Evolutionary conservation across 2,888 invertebrate genomes (phyloP).

Genomic region (Trileptium ribeirensis): DNA sequence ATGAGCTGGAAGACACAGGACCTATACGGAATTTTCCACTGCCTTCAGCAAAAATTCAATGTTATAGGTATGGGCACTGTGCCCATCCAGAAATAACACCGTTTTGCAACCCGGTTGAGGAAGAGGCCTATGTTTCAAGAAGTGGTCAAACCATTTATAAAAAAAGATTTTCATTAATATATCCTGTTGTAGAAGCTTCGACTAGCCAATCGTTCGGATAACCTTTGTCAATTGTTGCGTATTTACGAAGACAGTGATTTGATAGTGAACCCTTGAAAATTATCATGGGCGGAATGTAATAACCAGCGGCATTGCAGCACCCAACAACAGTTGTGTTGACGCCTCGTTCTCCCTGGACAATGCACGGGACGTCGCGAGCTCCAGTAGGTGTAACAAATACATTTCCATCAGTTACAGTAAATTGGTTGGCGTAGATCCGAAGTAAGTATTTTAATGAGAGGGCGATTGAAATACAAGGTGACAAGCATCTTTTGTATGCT

Average conservation of each 20-base stretch:
- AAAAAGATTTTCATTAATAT: neutral
- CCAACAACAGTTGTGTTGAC: neutral
- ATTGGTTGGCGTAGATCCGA: too few species aligned
- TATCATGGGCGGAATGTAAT: neutral
- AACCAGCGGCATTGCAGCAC: constrained; percentile 8
- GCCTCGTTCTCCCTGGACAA: neutral
- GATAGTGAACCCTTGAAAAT: neutral
- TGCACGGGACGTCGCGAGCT: neutral
- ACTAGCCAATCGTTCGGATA: neutral
- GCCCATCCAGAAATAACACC: neutral
- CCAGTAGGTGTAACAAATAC: constrained; percentile 1
- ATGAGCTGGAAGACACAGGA: too few species aligned
- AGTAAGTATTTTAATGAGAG: too few species aligned
- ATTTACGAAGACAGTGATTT: neutral
- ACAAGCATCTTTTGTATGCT: too few species aligned
- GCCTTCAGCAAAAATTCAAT: neutral
- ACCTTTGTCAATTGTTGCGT: neutral
- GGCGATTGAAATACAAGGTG: too few species aligned
- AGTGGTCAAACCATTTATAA: neutral
- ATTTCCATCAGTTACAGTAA: neutral
- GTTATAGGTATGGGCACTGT: neutral
- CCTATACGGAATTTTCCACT: too few species aligned
- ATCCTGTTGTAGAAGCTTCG: neutral
- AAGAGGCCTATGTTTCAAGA: neutral
- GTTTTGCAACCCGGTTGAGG: neutral